Conservation (phyloP, 1,140 invertebrate species). For the Pseudomyrmex dendroicus region DNA sequence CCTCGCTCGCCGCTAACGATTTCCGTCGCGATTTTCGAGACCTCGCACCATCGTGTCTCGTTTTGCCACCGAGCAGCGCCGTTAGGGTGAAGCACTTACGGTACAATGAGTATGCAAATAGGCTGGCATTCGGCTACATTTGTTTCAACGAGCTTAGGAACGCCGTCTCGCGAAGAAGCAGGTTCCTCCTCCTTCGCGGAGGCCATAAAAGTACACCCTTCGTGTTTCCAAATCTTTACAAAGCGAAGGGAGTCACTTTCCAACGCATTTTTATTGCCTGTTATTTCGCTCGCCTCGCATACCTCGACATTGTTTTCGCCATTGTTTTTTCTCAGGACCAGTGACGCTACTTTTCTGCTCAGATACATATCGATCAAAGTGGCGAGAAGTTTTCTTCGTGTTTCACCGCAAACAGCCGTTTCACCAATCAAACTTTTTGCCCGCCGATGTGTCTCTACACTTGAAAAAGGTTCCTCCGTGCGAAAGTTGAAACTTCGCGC, state of each 20-base stretch:
- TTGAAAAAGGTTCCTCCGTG: background rate
- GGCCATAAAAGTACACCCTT: conserved; percentile 66
- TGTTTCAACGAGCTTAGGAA: conserved; percentile 72
- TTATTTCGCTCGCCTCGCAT: conserved; percentile 18
- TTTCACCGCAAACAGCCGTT: conserved; percentile 8
- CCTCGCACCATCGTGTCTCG: conserved; percentile 53
- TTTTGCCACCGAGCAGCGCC: conserved; percentile 62
- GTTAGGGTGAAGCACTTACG: conserved; percentile 72
- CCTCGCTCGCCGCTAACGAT: conserved; percentile 40
- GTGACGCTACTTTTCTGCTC: conserved; percentile 40
- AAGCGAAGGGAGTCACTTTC: conserved; percentile 66
- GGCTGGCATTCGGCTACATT: conserved; percentile 72
- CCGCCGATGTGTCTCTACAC: conserved; percentile 18
- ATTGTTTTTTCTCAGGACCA: conserved; percentile 18
- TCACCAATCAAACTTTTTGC: conserved; percentile 13
- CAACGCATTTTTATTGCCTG: conserved; percentile 64
- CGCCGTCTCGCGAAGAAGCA: conserved; percentile 47
- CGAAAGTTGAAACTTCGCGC: background rate
- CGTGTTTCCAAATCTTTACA: conserved; percentile 65
- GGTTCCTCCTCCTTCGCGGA: conserved; percentile 50
- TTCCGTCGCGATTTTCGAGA: conserved; percentile 48
- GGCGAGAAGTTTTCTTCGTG: conserved; percentile 26
- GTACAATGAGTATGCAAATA: conserved; percentile 77
- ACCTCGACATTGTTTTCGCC: conserved; percentile 64
- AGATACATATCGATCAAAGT: conserved; percentile 26